A percentile compares a stretch with the other conserved stretches of the same genome.
phyloP scores from a whole-genome alignment of 2,113 vertebrate genomes.

The Cyanoderma ruficeps region DNA sequence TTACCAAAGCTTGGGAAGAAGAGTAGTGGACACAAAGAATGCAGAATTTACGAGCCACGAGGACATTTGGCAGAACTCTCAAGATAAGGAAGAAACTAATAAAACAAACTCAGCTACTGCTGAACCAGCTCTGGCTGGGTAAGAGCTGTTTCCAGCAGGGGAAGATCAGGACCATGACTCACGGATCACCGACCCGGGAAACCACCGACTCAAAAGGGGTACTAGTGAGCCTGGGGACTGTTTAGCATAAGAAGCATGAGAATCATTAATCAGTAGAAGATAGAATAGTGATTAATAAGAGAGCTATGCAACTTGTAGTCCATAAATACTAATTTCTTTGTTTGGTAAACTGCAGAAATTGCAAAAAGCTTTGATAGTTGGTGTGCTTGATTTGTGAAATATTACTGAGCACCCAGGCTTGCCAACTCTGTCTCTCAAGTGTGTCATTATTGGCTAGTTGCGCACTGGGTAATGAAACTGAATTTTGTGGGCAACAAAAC shows the following conservation, averaged over 20 bases:
- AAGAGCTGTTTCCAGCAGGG: background rate
- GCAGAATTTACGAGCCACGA: background rate
- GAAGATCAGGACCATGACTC: background rate
- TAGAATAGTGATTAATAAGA: background rate
- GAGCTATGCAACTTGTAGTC: background rate
- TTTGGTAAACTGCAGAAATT: background rate
- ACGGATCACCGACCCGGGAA: fast-evolving
- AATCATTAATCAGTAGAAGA: fast-evolving
- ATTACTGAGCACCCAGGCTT: background rate
- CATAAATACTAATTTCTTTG: background rate
- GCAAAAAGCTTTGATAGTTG: too few relatives aligned
- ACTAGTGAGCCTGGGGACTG: background rate
- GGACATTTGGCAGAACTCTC: background rate
- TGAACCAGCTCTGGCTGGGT: background rate
- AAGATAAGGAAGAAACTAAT: background rate
- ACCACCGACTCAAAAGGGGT: fast-evolving
- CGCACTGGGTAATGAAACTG: background rate
- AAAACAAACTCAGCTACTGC: background rate
- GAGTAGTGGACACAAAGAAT: background rate
- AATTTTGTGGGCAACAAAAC: background rate
- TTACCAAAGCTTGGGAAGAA: background rate
- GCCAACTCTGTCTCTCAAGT: background rate
- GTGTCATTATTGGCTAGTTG: background rate
- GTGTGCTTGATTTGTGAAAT: background rate
- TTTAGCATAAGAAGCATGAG: too few relatives aligned